These are phyloP conservation scores for Ophioninae sp. DNA, from an alignment of 2,888 invertebrate genomes.

Conservation along the genomic window DNA sequence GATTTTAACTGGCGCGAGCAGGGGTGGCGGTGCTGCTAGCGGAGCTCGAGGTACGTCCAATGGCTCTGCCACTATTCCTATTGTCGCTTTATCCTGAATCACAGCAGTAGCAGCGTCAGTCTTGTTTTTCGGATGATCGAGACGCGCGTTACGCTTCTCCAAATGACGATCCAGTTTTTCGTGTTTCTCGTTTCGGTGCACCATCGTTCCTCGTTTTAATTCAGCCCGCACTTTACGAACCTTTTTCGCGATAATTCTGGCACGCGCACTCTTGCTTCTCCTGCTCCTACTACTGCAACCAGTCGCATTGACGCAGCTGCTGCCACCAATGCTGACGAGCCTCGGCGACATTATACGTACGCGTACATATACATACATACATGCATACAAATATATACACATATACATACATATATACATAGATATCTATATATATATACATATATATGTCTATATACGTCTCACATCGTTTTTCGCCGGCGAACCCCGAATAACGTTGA, in stretches of 20 bases:
- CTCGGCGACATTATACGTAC: conserved; percentile 58
- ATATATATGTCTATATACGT: conserved; percentile 18
- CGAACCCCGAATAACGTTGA: conserved; percentile 41
- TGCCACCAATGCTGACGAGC: conserved; percentile 46
- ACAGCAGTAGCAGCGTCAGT: conserved; percentile 44
- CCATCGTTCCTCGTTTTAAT: conserved; percentile 53
- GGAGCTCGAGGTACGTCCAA: conserved; percentile 44
- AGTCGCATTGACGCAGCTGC: conserved; percentile 48
- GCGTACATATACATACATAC: conserved; percentile 25
- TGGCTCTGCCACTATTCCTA: conserved; percentile 54
- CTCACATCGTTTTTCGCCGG: conserved; percentile 34
- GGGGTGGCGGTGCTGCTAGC: conserved; percentile 58
- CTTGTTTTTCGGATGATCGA: conserved; percentile 58
- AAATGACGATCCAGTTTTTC: conserved; percentile 53
- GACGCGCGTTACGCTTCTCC: conserved; percentile 55
- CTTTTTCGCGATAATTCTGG: conserved; percentile 65
- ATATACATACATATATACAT: conserved; percentile 20
- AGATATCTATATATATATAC: conserved; percentile 1
- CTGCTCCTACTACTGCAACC: conserved; percentile 52
- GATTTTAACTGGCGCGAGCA: conserved; percentile 65
- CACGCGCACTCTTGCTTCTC: conserved; percentile 65
- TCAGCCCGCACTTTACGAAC: conserved; percentile 65
- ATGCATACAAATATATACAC: conserved; percentile 25
- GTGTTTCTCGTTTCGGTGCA: conserved; percentile 56
- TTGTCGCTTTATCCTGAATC: conserved; percentile 56